These are phyloP conservation scores for Sigmodon hispidus DNA, from an alignment of 2,113 vertebrate species.

Conservation along the genomic window DNA sequence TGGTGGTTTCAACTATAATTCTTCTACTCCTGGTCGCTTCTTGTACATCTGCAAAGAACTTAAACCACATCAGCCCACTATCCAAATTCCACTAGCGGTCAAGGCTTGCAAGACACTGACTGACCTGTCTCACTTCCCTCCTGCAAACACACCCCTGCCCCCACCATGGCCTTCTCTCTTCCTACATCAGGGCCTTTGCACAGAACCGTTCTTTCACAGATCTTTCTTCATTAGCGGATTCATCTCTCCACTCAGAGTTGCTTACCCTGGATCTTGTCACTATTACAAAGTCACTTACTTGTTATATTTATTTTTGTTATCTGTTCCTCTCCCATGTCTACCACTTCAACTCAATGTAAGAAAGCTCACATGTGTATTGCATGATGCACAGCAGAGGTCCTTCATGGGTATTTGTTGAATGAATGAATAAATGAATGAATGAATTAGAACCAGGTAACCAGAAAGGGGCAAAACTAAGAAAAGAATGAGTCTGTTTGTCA, in stretches of 20 bases:
- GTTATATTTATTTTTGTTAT: neutral
- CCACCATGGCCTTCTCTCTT: neutral
- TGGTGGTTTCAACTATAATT: too few relatives aligned
- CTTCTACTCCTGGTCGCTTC: neutral
- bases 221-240: neutral
- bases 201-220: neutral
- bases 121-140: neutral
- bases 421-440: neutral
- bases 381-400: neutral
- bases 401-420: neutral
- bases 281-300: neutral
- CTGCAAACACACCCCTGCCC: neutral
- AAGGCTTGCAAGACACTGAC: neutral
- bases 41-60: neutral
- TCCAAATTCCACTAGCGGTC: neutral
- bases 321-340: neutral
- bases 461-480: neutral
- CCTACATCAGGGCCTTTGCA: neutral
- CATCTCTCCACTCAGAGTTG: neutral
- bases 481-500: neutral
- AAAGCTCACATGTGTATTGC: too few relatives aligned
- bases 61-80: neutral
- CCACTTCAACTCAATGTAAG: neutral
- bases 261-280: neutral
- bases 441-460: neutral